Percentiles rank a stretch among this genome's conserved stretches.
Evolutionary conservation across 2,888 invertebrate genomes (phyloP).

Genomic region (Aphodius granarius): DNA sequence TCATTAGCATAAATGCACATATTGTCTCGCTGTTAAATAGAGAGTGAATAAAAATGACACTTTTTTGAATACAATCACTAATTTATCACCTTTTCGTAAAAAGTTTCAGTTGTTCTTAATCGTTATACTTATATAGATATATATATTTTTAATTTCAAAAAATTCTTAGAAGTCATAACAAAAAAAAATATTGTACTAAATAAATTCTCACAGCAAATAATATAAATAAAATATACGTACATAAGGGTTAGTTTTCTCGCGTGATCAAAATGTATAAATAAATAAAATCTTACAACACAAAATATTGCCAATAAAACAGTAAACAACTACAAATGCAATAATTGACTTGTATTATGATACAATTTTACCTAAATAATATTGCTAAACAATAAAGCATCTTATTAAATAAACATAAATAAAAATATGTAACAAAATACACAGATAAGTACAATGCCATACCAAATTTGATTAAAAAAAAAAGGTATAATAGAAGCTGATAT

Average conservation of each 20-base stretch:
- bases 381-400: not conserved
- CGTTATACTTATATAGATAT: conserved; percentile 2
- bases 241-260: not conserved
- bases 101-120: conserved; percentile 12
- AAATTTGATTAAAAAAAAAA: not conserved
- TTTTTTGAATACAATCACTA: conserved; percentile 11
- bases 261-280: not conserved
- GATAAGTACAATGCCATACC: conserved; percentile 13
- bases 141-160: conserved; percentile 3
- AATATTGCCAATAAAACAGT: conserved; percentile 8
- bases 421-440: not conserved
- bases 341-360: conserved; percentile 14
- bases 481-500: conserved; percentile 11
- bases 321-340: conserved; percentile 11
- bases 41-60: conserved; percentile 7
- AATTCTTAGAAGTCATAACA: not conserved
- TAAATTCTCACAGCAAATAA: conserved; percentile 9
- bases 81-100: conserved; percentile 13
- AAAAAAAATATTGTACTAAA: conserved; percentile 12
- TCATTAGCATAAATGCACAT: conserved; percentile 5
- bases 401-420: conserved; percentile 6
- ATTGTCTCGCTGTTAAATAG: conserved; percentile 13
- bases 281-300: conserved; percentile 10
- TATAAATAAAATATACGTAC: conserved; percentile 9
- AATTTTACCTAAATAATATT: conserved; percentile 10